phyloP scores from a whole-genome alignment of 2,888 invertebrate genomes.

The Didymodactylos carnosus region DNA sequence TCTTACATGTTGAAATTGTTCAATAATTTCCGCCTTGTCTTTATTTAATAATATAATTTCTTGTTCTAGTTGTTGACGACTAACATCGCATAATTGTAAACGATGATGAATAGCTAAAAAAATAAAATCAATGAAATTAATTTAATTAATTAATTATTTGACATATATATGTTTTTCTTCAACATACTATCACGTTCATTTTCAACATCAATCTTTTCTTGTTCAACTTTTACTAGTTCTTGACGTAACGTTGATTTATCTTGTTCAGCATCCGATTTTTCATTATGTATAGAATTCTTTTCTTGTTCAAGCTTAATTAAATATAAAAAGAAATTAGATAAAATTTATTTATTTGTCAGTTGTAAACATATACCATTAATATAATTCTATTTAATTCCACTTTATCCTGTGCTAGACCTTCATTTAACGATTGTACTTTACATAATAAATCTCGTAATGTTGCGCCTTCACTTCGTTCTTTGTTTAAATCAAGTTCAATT shows the following conservation, averaged over 20 bases:
- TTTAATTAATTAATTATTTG: too few relatives aligned
- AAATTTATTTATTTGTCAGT: not conserved
- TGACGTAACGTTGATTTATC: slow-evolving; percentile 2
- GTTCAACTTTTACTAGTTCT: slow-evolving; percentile 54
- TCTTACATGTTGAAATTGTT: slow-evolving; percentile 27
- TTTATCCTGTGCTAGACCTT: slow-evolving; percentile 35
- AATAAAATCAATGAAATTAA: slow-evolving; percentile 18
- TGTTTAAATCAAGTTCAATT: slow-evolving; percentile 31
- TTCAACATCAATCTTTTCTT: slow-evolving; percentile 61
- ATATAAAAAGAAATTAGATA: not conserved
- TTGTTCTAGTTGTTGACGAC: slow-evolving; percentile 40
- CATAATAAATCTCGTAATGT: slow-evolving; percentile 31
- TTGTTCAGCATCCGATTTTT: slow-evolving; percentile 44
- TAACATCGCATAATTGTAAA: slow-evolving; percentile 30
- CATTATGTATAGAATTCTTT: slow-evolving; percentile 49
- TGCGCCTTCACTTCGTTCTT: slow-evolving; percentile 30
- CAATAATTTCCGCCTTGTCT: slow-evolving; percentile 54
- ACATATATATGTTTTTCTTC: not conserved
- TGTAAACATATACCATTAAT: not conserved
- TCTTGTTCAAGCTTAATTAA: slow-evolving; percentile 56
- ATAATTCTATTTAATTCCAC: slow-evolving; percentile 33
- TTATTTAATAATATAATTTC: slow-evolving; percentile 62
- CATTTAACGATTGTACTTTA: slow-evolving; percentile 34
- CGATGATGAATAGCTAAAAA: slow-evolving; percentile 34
- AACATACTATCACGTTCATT: slow-evolving; percentile 41